Conservation (phyloP, 2,113 vertebrate genomes). For the Paratilapia polleni region DNA sequence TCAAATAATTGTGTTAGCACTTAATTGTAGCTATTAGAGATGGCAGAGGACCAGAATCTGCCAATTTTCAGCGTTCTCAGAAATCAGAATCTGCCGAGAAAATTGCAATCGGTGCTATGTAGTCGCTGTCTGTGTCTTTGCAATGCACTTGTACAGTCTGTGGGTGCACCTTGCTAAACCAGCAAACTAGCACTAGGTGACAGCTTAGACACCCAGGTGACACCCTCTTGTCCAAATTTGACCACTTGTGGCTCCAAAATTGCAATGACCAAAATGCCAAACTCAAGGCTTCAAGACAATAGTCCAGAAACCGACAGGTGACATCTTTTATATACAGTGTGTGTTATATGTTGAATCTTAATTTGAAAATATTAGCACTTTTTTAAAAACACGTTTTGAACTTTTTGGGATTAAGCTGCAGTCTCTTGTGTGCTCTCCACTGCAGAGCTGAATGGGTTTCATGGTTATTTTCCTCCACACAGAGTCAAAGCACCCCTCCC, state of each 20-base stretch:
- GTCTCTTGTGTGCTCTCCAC: not conserved
- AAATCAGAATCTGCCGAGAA: not conserved
- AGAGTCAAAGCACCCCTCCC: not conserved
- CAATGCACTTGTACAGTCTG: not conserved
- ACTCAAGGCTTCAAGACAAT: not conserved
- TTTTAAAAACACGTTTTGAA: not conserved
- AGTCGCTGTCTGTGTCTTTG: not conserved
- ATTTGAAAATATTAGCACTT: not conserved
- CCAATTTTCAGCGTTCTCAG: not conserved
- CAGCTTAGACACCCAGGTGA: too few species aligned
- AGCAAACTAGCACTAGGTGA: not conserved
- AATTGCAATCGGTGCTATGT: too few species aligned
- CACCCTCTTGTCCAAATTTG: not conserved
- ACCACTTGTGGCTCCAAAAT: not conserved
- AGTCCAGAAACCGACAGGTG: not conserved
- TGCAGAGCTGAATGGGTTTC: not conserved
- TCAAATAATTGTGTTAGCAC: not conserved
- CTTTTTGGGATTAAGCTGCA: not conserved
- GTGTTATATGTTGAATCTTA: not conserved
- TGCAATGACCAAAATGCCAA: not conserved
- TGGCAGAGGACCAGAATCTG: accelerated
- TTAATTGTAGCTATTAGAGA: not conserved
- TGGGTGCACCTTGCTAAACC: not conserved
- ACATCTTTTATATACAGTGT: not conserved
- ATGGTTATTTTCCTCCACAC: conserved; percentile 28